phyloP scores from a whole-genome alignment of 2,113 vertebrate genomes.

The Pungitius pungitius region DNA sequence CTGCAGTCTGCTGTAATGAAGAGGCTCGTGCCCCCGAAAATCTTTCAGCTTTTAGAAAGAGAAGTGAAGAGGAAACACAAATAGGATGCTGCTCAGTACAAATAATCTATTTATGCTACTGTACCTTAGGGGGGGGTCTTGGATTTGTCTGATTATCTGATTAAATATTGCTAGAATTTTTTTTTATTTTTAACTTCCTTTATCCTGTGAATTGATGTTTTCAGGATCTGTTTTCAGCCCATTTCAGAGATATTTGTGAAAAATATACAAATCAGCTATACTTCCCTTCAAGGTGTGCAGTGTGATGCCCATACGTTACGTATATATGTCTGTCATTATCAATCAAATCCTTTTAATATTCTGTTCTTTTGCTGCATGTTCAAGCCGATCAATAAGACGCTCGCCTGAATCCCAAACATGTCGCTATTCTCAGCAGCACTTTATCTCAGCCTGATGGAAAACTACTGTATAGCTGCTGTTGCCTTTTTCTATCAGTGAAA shows the following conservation, averaged over 20 bases:
- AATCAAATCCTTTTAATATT: neutral
- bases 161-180: neutral
- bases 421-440: neutral
- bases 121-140: neutral
- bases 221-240: neutral
- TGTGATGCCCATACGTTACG: neutral
- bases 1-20: conserved; percentile 21
- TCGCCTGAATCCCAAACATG: neutral
- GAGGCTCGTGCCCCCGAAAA: conserved; percentile 20
- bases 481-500: neutral
- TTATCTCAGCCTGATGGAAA: neutral
- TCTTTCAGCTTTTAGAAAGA: conserved; percentile 13
- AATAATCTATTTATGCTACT: neutral
- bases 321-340: neutral
- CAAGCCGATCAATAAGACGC: neutral
- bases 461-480: neutral
- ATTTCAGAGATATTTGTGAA: neutral
- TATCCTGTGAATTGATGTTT: neutral
- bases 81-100: conserved; percentile 24
- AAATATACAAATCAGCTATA: neutral
- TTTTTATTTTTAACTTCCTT: neutral
- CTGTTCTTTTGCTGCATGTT: neutral
- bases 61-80: conserved; percentile 22
- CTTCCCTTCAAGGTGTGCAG: neutral
- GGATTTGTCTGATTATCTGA: neutral